These are phyloP conservation scores for Struthio camelus DNA, from an alignment of 2,113 vertebrate genomes.

Conservation along the genomic window DNA sequence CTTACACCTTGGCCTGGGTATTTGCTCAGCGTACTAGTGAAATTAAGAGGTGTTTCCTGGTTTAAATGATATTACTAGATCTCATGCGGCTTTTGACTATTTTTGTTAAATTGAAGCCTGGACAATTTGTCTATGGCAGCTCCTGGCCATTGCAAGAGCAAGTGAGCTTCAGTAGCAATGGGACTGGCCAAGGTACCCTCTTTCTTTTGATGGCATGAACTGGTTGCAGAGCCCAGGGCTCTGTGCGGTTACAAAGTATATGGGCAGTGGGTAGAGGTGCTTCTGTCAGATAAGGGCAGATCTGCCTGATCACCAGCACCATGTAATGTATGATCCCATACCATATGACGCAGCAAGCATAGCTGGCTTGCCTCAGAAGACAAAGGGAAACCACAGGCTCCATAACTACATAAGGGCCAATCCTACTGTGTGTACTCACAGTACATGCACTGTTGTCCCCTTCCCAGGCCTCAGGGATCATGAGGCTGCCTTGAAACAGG, in stretches of 20 bases:
- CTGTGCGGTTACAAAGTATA: background rate
- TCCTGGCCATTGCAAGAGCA: background rate
- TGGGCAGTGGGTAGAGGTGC: background rate
- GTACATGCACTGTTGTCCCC: background rate
- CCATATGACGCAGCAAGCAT: background rate
- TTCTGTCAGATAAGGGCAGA: background rate
- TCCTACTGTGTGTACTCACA: background rate
- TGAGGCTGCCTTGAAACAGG: background rate
- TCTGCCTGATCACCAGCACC: accelerated
- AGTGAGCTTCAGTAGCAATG: background rate
- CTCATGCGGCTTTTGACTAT: background rate
- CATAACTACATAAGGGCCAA: background rate
- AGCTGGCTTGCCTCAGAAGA: background rate
- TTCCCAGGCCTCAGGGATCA: background rate
- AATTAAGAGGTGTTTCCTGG: background rate
- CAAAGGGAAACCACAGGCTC: background rate
- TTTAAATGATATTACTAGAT: background rate
- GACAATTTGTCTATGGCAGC: background rate
- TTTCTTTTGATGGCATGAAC: background rate
- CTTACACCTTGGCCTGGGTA: background rate
- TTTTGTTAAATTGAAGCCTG: background rate
- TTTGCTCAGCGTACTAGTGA: background rate
- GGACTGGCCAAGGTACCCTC: background rate
- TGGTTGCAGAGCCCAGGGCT: accelerated
- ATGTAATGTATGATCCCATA: background rate